These are phyloP conservation scores for Lamproptera curius DNA, from an alignment of 2,888 invertebrate species.

Conservation along the genomic window DNA sequence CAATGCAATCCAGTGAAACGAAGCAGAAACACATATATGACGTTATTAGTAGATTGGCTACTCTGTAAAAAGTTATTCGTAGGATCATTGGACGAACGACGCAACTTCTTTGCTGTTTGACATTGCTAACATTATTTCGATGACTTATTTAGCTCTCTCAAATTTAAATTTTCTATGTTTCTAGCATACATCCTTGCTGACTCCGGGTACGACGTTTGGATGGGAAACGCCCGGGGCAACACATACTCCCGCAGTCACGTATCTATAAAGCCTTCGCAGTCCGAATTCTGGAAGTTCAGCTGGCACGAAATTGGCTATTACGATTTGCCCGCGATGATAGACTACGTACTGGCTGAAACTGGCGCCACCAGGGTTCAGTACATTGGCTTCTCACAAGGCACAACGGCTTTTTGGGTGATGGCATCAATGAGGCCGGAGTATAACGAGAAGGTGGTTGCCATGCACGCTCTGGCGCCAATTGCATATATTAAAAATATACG, in stretches of 20 bases:
- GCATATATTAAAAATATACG: slow-evolving; percentile 68
- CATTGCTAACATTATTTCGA: too few relatives aligned
- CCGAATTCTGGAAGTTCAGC: slow-evolving; percentile 75
- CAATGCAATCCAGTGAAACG: too few relatives aligned
- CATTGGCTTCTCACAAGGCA: slow-evolving; percentile 86
- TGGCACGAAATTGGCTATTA: slow-evolving; percentile 87
- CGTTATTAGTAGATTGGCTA: too few relatives aligned
- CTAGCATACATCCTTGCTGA: slow-evolving; percentile 84
- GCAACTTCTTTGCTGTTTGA: too few relatives aligned
- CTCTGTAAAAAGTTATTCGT: too few relatives aligned
- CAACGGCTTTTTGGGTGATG: slow-evolving; percentile 80
- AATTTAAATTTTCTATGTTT: slow-evolving; percentile 27
- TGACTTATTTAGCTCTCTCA: too few relatives aligned
- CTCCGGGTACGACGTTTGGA: slow-evolving; percentile 87
- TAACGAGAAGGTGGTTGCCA: slow-evolving; percentile 76
- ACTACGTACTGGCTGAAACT: slow-evolving; percentile 78
- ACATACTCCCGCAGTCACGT: slow-evolving; percentile 83
- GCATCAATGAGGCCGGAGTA: slow-evolving; percentile 76
- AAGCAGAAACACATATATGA: too few relatives aligned
- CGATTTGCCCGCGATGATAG: slow-evolving; percentile 87
- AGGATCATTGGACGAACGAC: too few relatives aligned
- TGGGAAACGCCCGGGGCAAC: slow-evolving; percentile 92
- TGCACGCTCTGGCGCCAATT: slow-evolving; percentile 80
- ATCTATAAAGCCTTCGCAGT: slow-evolving; percentile 45
- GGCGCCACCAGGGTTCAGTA: slow-evolving; percentile 79